These are phyloP conservation scores for Hemibagrus guttatus DNA, from an alignment of 2,797 vertebrate species.

Conservation along the genomic window DNA sequence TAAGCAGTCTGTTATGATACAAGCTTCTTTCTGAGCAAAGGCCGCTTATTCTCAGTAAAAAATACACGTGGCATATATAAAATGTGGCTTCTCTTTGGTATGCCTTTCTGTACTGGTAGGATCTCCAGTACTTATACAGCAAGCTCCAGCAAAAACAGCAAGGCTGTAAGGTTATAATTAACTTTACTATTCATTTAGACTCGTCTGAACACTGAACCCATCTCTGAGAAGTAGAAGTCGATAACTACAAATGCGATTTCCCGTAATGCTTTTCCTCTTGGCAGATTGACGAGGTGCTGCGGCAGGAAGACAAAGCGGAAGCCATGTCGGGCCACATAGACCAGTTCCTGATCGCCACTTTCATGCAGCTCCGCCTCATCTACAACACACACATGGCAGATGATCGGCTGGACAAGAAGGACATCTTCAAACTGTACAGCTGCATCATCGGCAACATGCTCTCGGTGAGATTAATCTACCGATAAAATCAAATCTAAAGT, in stretches of 20 bases:
- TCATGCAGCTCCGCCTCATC: conserved; percentile 97
- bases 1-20: conserved; percentile 53
- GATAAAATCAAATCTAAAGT: neutral
- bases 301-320: conserved; percentile 94
- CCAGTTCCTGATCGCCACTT: conserved; percentile 95
- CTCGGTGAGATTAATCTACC: conserved; percentile 77
- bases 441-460: conserved; percentile 98
- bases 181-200: neutral
- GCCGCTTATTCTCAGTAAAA: neutral
- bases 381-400: conserved; percentile 97
- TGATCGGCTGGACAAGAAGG: conserved; percentile 90
- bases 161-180: neutral
- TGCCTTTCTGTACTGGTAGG: no score
- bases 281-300: conserved; percentile 95
- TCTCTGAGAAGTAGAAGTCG: neutral
- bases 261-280: neutral
- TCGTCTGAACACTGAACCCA: neutral
- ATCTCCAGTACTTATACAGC: neutral
- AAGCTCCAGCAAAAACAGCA: neutral
- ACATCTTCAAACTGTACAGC: conserved; percentile 95
- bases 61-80: no score
- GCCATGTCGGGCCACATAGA: conserved; percentile 99
- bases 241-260: neutral
- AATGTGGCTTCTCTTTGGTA: neutral
- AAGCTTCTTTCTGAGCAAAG: neutral